A percentile compares a stretch with the other conserved stretches of the same genome.
These are phyloP conservation scores for Plagodis pulveraria DNA, from an alignment of 2,888 invertebrate genomes.

Conservation along the genomic window DNA sequence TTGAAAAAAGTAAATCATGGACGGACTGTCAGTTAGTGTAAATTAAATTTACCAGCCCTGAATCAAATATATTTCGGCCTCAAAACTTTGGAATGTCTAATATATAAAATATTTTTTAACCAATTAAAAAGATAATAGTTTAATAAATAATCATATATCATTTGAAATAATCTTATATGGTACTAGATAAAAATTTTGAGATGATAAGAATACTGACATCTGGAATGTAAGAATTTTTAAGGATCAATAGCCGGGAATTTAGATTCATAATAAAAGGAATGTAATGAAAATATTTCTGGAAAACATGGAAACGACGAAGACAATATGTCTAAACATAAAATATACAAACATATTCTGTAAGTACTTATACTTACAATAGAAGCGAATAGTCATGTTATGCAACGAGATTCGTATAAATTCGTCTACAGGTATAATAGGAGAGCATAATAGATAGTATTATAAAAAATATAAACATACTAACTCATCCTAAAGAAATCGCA, in stretches of 20 bases:
- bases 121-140: slow-evolving; percentile 27
- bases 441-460: slow-evolving; percentile 9
- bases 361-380: no score
- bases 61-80: slow-evolving; percentile 3
- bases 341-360: background rate
- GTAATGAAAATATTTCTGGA: slow-evolving; percentile 25
- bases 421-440: slow-evolving; percentile 14
- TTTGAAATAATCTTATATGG: no score
- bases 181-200: no score
- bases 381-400: slow-evolving; percentile 10
- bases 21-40: slow-evolving; percentile 25
- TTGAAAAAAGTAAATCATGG: slow-evolving; percentile 22
- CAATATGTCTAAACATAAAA: background rate
- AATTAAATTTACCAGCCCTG: slow-evolving; percentile 18
- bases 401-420: slow-evolving; percentile 28
- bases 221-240: slow-evolving; percentile 58
- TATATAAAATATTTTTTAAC: slow-evolving; percentile 1
- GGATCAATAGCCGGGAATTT: slow-evolving; percentile 35
- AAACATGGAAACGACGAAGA: slow-evolving; percentile 1
- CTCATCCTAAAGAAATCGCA: slow-evolving; percentile 5
- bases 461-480: slow-evolving; percentile 2
- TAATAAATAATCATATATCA: slow-evolving; percentile 19
- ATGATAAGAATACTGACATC: slow-evolving; percentile 48
- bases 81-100: slow-evolving; percentile 23
- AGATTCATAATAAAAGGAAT: slow-evolving; percentile 33